Evolutionary conservation across 1,140 invertebrate species (phyloP).

Genomic region (Tachypleus tridentatus): DNA sequence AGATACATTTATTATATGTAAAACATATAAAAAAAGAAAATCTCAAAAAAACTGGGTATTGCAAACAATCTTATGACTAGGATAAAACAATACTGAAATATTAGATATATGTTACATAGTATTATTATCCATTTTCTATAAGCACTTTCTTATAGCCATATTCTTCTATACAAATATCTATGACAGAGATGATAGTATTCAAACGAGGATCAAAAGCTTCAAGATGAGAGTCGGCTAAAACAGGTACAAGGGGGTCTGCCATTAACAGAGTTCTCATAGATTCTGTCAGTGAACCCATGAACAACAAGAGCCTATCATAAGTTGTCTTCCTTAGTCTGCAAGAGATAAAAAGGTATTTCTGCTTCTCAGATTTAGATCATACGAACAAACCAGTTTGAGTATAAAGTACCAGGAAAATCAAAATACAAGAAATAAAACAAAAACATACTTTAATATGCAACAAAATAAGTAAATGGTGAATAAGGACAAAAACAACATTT

Average conservation of each 20-base stretch:
- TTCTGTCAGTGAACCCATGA: conserved; percentile 46
- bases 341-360: conserved; percentile 8
- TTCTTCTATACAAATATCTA: conserved; percentile 52
- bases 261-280: conserved; percentile 39
- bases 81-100: too few species aligned
- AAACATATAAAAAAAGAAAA: too few species aligned
- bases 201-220: conserved; percentile 65
- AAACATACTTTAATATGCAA: too few species aligned
- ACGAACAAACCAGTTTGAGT: too few species aligned
- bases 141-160: conserved; percentile 15
- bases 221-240: conserved; percentile 60
- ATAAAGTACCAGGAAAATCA: too few species aligned
- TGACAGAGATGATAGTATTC: conserved; percentile 52
- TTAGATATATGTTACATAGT: neutral
- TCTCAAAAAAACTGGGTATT: too few species aligned
- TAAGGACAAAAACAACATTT: too few species aligned
- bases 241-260: conserved; percentile 41
- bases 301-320: conserved; percentile 47
- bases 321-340: conserved; percentile 51
- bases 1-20: too few species aligned
- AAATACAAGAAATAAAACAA: too few species aligned
- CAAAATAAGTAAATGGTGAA: too few species aligned
- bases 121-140: conserved; percentile 6
- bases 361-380: neutral
- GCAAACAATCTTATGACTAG: too few species aligned